A percentile compares a stretch with the other conserved stretches of the same genome.
phyloP scores from a whole-genome alignment of 1,140 invertebrate species.

The Hermetia illucens region DNA sequence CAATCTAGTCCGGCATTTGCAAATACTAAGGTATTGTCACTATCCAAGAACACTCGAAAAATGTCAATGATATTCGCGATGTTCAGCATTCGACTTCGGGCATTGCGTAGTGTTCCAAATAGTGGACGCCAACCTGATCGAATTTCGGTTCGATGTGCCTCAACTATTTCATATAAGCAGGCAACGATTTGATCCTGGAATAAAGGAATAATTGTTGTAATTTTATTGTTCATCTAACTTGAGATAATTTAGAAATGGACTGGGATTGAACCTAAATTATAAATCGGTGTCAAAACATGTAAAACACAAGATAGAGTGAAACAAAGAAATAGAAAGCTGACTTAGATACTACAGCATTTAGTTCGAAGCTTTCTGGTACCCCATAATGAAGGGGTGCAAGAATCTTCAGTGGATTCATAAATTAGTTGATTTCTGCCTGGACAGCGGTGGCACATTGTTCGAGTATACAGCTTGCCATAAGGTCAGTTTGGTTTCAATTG shows the following conservation, averaged over 20 bases:
- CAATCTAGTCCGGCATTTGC: slow-evolving; percentile 88
- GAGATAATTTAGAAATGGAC: background rate
- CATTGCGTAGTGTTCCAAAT: slow-evolving; percentile 77
- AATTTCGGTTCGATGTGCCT: slow-evolving; percentile 82
- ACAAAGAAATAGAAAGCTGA: background rate
- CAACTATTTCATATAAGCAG: slow-evolving; percentile 89
- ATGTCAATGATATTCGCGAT: slow-evolving; percentile 71
- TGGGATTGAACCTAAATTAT: slow-evolving; percentile 3
- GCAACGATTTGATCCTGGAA: slow-evolving; percentile 75
- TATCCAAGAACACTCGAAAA: slow-evolving; percentile 81
- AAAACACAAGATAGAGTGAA: background rate
- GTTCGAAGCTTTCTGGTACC: no score
- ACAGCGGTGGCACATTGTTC: no score
- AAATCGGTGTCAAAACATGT: background rate
- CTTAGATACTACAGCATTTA: no score
- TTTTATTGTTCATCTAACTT: background rate
- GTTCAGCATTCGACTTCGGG: slow-evolving; percentile 42
- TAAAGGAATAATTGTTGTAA: slow-evolving; percentile 9
- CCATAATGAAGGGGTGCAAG: no score
- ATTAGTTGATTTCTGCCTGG: no score
- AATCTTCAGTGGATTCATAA: no score
- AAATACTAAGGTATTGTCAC: slow-evolving; percentile 84
- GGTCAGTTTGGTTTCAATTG: no score
- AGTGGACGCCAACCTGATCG: slow-evolving; percentile 85
- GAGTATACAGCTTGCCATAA: no score